Conservation (phyloP, 2,797 vertebrate species). For the Cuniculus paca region DNA sequence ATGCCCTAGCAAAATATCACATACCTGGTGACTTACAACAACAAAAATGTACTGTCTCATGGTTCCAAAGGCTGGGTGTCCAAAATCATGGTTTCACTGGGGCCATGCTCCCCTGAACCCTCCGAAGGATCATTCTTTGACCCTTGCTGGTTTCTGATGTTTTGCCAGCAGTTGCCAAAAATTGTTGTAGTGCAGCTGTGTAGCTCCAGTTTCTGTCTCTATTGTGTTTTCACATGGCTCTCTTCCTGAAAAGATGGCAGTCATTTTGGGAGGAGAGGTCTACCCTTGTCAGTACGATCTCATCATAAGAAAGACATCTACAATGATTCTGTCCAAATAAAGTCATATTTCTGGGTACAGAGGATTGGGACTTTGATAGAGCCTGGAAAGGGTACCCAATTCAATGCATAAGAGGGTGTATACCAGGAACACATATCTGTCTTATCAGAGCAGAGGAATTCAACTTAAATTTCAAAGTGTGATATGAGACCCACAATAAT, state of each 20-base stretch:
- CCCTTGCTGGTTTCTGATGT: neutral
- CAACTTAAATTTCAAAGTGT: neutral
- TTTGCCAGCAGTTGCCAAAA: neutral
- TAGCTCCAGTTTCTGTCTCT: neutral
- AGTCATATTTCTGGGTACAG: neutral
- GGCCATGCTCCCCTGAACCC: neutral
- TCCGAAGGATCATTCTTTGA: neutral
- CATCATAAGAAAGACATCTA: neutral
- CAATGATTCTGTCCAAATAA: neutral
- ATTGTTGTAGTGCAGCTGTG: neutral
- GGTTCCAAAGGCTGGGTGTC: neutral
- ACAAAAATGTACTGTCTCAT: neutral
- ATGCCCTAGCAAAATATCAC: neutral
- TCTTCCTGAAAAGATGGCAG: neutral
- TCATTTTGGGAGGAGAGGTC: neutral
- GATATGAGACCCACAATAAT: neutral
- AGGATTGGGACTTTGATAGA: neutral
- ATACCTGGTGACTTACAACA: neutral
- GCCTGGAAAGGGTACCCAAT: neutral
- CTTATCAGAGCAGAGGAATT: neutral
- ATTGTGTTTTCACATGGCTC: neutral
- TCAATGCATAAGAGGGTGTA: neutral
- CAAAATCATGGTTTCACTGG: neutral
- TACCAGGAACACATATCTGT: neutral
- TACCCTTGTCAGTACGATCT: neutral